Evolutionary conservation across 2,113 vertebrate genomes (phyloP), one percentile per base, ranked within the genome.

Genomic region (Hipposideros armiger): DNA sequence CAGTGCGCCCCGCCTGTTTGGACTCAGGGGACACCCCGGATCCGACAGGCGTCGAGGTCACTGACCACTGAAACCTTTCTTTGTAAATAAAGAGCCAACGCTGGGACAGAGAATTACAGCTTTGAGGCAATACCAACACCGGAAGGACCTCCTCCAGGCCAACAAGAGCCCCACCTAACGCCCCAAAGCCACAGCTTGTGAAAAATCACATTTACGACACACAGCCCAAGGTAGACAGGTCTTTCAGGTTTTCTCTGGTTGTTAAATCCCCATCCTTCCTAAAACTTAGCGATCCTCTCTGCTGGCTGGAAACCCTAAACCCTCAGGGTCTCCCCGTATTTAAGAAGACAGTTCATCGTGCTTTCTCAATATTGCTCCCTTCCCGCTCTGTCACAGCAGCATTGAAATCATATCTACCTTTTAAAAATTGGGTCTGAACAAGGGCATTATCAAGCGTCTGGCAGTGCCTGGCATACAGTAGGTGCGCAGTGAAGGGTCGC

Each of bases 1-100:
- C 24, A 0, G 1, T 4, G 32, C 32, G 5, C 15, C 5, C 30
- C 4, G 17, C 19, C 19, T 8, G 7, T 19, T 56, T n/a, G 2
- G 42, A 30, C 56, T 32, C 94, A 4, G 11, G 4, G 47, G 22
- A 9, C 42, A 15, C 3, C 28, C 30, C 7, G 9, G 54, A 20
- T 24, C 16, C 36, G 0, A 47, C 14, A 24, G 70, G 2, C 7
- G 16, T 70, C 6, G 50, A 26, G 70, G 56, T 77, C 81, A 26
- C 60, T 15, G 36, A 56, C 60, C 3, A 7, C 45, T 4, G 50
- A 67, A 11, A 17, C 22, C 19, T 70, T 20, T 67, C 47, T 50
- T 58, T 67, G 64, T 74, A 17, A 52, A 19, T n/a, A 32, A 32
- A 77, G n/a, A 50, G 5, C 60, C 73, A 6, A 11, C 24, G 24